Evolutionary conservation across 2,888 invertebrate species (phyloP), one percentile per base, ranked within the genome.

Genomic region (Meganola albula): DNA sequence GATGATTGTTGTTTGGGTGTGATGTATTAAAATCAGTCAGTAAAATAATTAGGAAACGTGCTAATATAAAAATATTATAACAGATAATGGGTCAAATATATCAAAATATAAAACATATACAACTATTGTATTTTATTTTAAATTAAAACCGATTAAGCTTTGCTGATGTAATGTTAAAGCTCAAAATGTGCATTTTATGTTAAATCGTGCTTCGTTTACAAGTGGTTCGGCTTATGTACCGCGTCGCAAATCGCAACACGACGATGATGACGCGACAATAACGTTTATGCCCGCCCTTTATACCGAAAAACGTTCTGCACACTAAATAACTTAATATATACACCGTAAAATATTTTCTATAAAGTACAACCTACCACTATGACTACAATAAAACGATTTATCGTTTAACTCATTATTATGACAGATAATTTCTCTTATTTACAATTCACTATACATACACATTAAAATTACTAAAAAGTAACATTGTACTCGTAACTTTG

Each of bases 401-500:
- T 78, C 77, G 74, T 77, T 83, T 79, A 82, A 73, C 72, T 73
- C 72, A 74, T 79, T 84, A 85, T 83, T 83, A 84, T 84, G 85
- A 79, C 82, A 83, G 74, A 84, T 83, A 83, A 71, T 84, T 79
- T 57, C 75, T 85, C 85, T 85, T 85, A 85, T 85, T 74, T 85
- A 85, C 85, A 85, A 71, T 74, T 76, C 53, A 63, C 77, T 84
- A 80, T 84, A 84, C 82, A 83, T 77, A 79, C 68, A 67, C 55
- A 53, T 76, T 71, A 75, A 73, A 80, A 74, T 74, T 72, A 74
- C 63, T 70, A 77, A 72, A 79, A 82, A 78, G 79, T 80, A 82
- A 82, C 78, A 79, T 83, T 84, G 85, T 84, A 84, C 85, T 85
- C 66, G 65, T 70, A 77, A 76, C 70, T 72, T 75, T 68, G 64